phyloP scores from a whole-genome alignment of 2,888 invertebrate species.

The Lasius platythorax region DNA sequence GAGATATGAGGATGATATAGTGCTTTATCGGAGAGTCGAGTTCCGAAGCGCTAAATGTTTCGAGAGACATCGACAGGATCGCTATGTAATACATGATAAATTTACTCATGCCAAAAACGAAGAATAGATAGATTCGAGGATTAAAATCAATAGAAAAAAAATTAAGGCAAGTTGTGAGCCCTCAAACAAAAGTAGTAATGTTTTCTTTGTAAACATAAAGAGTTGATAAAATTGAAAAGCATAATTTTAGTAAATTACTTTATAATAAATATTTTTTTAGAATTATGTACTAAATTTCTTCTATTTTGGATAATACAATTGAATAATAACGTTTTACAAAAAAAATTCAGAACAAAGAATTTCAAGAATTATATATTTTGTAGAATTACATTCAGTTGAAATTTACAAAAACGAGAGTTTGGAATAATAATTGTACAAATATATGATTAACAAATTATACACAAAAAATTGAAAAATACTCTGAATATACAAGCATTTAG shows the following conservation, averaged over 20 bases:
- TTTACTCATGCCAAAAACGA: conserved; percentile 20
- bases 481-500: not conserved
- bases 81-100: conserved; percentile 49
- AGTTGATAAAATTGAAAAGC: not conserved
- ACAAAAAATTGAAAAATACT: not conserved
- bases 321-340: not conserved
- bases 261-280: not conserved
- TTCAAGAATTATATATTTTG: not conserved
- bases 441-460: not conserved
- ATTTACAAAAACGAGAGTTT: not conserved
- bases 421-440: not conserved
- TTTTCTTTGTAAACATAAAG: not conserved
- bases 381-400: not conserved
- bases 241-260: conserved; percentile 2
- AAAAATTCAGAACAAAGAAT: not conserved
- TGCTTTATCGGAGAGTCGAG: conserved; percentile 53
- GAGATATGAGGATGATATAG: conserved; percentile 55
- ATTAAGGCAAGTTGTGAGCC: not conserved
- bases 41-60: conserved; percentile 54
- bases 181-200: not conserved
- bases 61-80: conserved; percentile 51
- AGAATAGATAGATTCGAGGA: conserved; percentile 10
- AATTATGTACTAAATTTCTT: not conserved
- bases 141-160: not conserved
- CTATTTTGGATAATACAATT: not conserved